Evolutionary conservation across 2,113 vertebrate species (phyloP).

Genomic region (Haemorhous mexicanus): DNA sequence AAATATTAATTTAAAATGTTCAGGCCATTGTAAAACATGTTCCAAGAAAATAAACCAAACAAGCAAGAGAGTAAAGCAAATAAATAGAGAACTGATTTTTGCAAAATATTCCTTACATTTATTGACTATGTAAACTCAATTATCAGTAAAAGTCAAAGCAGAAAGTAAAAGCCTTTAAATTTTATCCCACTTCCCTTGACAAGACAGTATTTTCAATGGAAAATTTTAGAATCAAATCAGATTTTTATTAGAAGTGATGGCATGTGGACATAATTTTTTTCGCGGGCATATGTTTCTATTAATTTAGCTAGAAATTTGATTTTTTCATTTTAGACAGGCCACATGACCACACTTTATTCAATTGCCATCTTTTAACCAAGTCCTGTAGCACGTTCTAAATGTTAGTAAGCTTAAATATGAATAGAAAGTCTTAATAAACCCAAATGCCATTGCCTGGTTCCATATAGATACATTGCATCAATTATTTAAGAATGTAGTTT

Average conservation of each 20-base stretch:
- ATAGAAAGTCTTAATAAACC: background rate
- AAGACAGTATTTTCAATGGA: background rate
- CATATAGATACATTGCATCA: background rate
- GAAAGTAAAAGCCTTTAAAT: fast-evolving
- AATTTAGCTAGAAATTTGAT: background rate
- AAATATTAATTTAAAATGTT: background rate
- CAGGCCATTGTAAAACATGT: background rate
- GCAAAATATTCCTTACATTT: background rate
- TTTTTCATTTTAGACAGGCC: background rate
- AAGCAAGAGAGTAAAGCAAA: background rate
- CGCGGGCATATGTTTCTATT: background rate
- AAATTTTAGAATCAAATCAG: background rate
- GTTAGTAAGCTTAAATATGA: background rate
- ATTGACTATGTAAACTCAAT: background rate
- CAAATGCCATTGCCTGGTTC: background rate
- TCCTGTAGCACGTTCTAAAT: background rate
- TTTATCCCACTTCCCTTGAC: background rate
- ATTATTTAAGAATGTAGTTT: background rate
- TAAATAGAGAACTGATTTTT: background rate
- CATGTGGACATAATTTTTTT: background rate
- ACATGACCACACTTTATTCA: background rate
- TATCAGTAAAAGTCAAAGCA: background rate
- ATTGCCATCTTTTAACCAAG: background rate
- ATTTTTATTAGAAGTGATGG: background rate
- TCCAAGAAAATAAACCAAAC: background rate